Percentiles rank a stretch among this genome's conserved stretches.
Evolutionary conservation across 1,140 invertebrate species (phyloP).

Genomic region (Eciton burchellii): DNA sequence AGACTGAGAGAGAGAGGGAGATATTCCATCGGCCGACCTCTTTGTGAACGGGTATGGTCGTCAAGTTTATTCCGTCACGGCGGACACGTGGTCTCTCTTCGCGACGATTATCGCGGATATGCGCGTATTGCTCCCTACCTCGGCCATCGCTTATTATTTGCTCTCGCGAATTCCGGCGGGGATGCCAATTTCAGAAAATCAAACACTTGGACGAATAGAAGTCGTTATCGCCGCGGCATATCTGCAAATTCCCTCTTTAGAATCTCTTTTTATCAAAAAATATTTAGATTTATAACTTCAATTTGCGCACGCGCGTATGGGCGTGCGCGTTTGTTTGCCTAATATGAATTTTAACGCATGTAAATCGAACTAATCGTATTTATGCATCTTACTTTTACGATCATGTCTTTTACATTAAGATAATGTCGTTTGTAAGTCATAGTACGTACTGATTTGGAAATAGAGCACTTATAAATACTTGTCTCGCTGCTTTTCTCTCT

Average conservation of each 20-base stretch:
- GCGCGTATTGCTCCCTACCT: not conserved
- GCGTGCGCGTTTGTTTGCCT: too few species aligned
- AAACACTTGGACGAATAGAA: not conserved
- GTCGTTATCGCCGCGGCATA: not conserved
- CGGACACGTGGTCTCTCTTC: conserved; percentile 42
- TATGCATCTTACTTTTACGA: too few species aligned
- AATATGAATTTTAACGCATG: too few species aligned
- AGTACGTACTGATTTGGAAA: conserved; percentile 12
- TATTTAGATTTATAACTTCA: too few species aligned
- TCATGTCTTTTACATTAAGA: not conserved
- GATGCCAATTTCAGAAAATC: conserved; percentile 30
- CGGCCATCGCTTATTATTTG: not conserved
- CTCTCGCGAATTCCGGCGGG: not conserved
- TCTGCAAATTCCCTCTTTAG: too few species aligned
- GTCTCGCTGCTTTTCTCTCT: not conserved
- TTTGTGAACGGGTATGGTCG: conserved; percentile 56
- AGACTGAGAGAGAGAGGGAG: not conserved
- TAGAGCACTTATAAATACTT: not conserved
- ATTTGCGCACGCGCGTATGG: too few species aligned
- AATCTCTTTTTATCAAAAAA: too few species aligned
- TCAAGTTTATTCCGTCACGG: conserved; percentile 60
- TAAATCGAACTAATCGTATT: too few species aligned
- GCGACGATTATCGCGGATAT: conserved; percentile 1
- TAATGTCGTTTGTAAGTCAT: not conserved
- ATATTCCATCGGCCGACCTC: conserved; percentile 32